Evolutionary conservation across 2,888 invertebrate species (phyloP), one percentile per base, ranked within the genome.

Genomic region (Stenotaenia linearis): DNA sequence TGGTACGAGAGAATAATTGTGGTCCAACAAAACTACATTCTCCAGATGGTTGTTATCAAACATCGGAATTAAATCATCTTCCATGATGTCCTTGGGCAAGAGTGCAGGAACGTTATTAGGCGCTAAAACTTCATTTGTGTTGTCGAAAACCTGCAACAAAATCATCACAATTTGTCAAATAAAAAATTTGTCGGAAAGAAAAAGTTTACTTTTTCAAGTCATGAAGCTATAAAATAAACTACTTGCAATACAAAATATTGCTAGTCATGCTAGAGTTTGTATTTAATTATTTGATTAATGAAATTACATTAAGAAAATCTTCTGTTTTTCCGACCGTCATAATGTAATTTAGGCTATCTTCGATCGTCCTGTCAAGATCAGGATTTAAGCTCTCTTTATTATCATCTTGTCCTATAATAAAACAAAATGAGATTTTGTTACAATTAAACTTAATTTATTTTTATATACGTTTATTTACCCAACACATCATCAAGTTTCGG

Each of bases 261-360:
- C n/a, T n/a, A n/a, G n/a, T n/a, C n/a, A n/a, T n/a, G n/a, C n/a
- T n/a, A n/a, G n/a, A n/a, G n/a, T n/a, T n/a, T n/a, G n/a, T n/a
- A n/a, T n/a, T n/a, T n/a, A n/a, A n/a, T n/a, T n/a, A 23, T 5
- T 25, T 30, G 10, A 23, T 45, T 45, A 37, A 5, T 18, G 5
- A 25, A 28, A 56, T 80, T 77, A 78, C 80, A 37, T 80, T 79
- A 32, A 80, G 75, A 75, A 80, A 79, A 74, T 80, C 80, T 6
- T 79, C 80, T 2, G 80, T 30, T 78, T 80, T 80, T 15, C 69
- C 40, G n/a, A 80, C 78, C 15, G 76, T 45, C 80, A 80, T 80
- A 7, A 79, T 77, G 35, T 75, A 79, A 35, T 77, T 69, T 21
- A 80, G 25, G 45, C 78, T 78, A 40, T 80, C 80, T 35, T 80